Percentiles rank a stretch among this genome's conserved stretches.
Conservation (phyloP, 2,888 invertebrate genomes). For the Cheilosia pagana region DNA sequence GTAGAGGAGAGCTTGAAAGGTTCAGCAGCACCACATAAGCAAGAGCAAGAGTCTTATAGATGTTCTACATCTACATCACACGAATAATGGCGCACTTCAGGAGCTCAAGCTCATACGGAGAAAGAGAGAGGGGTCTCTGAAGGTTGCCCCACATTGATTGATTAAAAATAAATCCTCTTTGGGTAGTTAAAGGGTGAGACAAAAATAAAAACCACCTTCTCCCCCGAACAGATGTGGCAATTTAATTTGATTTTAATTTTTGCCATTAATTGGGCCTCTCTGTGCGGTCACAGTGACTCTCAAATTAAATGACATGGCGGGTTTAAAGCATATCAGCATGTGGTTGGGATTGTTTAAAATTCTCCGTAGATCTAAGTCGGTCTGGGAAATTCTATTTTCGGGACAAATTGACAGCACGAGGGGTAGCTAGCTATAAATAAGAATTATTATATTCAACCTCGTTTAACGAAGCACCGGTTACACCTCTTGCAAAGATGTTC, state of each 20-base stretch:
- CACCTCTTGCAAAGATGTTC: constrained; percentile 21
- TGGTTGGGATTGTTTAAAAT: constrained; percentile 2
- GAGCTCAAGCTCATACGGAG: background rate
- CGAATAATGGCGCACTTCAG: constrained; percentile 53
- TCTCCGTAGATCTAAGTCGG: background rate
- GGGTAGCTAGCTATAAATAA: constrained; percentile 18
- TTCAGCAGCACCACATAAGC: constrained; percentile 11
- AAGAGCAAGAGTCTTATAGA: constrained; percentile 18
- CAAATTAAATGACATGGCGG: constrained; percentile 37
- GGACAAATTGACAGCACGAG: background rate
- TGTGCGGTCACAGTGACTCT: constrained; percentile 14
- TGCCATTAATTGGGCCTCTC: constrained; percentile 42
- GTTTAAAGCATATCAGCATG: constrained; percentile 41
- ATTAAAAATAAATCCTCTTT: constrained; percentile 53
- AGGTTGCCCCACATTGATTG: constrained; percentile 57
- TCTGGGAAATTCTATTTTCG: background rate
- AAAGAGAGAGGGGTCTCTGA: constrained; percentile 12
- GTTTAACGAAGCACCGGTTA: background rate
- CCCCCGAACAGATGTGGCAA: constrained; percentile 17
- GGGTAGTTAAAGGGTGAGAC: constrained; percentile 24
- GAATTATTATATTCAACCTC: constrained; percentile 22
- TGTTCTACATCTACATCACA: constrained; percentile 17
- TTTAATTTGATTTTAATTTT: constrained; percentile 31
- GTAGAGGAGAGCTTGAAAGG: constrained; percentile 46
- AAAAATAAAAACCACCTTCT: background rate